These are phyloP conservation scores for Falco berigora DNA, from an alignment of 2,797 vertebrate species.

Conservation along the genomic window DNA sequence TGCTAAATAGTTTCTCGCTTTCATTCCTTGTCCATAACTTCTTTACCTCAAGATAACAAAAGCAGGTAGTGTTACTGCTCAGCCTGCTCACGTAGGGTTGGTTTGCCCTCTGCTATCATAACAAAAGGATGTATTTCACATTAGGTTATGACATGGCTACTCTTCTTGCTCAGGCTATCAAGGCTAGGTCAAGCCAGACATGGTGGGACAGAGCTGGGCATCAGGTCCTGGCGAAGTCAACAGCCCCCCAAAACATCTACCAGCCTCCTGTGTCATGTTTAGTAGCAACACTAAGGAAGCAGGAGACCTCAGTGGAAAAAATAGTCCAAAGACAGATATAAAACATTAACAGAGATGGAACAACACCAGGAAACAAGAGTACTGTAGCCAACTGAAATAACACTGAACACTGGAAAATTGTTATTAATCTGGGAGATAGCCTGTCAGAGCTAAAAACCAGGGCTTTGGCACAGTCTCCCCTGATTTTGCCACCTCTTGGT, in stretches of 20 bases:
- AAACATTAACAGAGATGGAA: constrained; percentile 16
- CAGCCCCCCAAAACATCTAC: background rate
- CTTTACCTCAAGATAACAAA: background rate
- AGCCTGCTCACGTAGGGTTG: background rate
- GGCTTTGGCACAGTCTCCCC: background rate
- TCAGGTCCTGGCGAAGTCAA: background rate
- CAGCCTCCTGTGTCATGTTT: background rate
- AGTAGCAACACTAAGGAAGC: background rate
- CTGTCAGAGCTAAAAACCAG: background rate
- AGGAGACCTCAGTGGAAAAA: constrained; percentile 26
- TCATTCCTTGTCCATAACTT: background rate
- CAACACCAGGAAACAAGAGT: constrained; percentile 4
- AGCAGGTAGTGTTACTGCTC: background rate
- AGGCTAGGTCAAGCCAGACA: background rate
- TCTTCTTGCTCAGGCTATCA: background rate
- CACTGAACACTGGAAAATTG: background rate
- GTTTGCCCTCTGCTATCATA: background rate
- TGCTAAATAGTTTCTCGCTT: background rate
- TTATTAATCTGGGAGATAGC: background rate
- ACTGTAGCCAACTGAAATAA: constrained; percentile 27
- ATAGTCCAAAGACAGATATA: background rate
- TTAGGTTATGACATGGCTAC: background rate
- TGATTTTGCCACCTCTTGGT: background rate
- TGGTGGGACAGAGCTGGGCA: background rate
- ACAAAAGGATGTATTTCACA: background rate